These are phyloP conservation scores for Chamaetylas fuelleborni DNA, from an alignment of 2,113 vertebrate species.

Conservation along the genomic window DNA sequence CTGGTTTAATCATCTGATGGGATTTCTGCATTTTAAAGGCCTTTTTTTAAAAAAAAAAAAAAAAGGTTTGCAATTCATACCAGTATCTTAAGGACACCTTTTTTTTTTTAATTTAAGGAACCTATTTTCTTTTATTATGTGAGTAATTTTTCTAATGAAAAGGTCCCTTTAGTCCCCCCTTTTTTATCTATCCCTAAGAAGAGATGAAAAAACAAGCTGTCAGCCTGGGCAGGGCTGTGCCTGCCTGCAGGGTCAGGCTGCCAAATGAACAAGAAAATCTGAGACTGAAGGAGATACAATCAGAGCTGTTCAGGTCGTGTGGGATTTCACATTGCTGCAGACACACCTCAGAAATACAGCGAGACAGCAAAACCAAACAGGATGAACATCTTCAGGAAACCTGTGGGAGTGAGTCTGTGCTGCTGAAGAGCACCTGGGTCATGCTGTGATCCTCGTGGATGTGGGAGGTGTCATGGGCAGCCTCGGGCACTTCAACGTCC, in stretches of 20 bases:
- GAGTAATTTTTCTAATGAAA: background rate
- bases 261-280: background rate
- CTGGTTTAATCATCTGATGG: background rate
- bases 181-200: background rate
- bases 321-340: background rate
- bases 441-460: fast-evolving
- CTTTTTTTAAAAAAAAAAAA: background rate
- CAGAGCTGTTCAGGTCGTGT: background rate
- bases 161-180: background rate
- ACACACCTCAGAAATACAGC: background rate
- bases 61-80: background rate
- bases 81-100: background rate
- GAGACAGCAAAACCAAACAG: background rate
- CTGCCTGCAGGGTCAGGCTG: background rate
- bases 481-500: background rate
- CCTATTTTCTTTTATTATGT: background rate
- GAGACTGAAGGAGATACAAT: background rate
- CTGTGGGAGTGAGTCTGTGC: background rate
- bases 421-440: background rate
- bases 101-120: background rate
- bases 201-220: background rate
- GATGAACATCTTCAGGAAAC: background rate
- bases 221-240: background rate
- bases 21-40: background rate
- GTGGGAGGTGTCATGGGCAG: background rate